Conservation (phyloP, 2,797 vertebrate species). For the Nasua narica region DNA sequence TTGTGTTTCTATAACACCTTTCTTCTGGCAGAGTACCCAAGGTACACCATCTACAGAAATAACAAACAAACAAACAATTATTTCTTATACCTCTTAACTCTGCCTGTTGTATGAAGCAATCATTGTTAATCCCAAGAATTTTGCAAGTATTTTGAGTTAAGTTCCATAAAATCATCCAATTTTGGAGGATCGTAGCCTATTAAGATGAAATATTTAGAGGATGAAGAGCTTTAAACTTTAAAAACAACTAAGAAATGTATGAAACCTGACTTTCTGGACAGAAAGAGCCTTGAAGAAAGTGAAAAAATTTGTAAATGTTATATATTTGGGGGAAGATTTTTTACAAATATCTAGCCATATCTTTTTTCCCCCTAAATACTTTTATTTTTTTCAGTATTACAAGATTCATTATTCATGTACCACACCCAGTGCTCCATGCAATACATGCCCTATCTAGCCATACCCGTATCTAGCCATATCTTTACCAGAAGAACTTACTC, state of each 20-base stretch:
- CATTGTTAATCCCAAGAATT: slow-evolving; percentile 51
- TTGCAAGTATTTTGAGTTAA: slow-evolving; percentile 39
- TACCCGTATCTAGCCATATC: neutral
- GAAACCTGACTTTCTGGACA: slow-evolving; percentile 5
- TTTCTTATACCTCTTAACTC: slow-evolving; percentile 2
- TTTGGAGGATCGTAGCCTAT: neutral
- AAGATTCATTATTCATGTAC: no score
- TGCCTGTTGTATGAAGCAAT: slow-evolving; percentile 45
- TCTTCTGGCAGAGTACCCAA: neutral
- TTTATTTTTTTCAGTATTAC: no score
- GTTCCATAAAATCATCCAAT: neutral
- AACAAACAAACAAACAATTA: slow-evolving; percentile 53
- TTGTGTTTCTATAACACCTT: slow-evolving; percentile 37
- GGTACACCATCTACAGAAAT: slow-evolving; percentile 13
- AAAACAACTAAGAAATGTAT: neutral
- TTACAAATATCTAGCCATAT: neutral
- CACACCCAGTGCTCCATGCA: no score
- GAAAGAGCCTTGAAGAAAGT: neutral
- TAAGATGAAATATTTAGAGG: slow-evolving; percentile 33
- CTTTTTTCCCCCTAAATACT: no score
- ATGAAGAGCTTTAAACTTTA: slow-evolving; percentile 47
- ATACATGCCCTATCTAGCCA: no score
- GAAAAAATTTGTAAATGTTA: neutral
- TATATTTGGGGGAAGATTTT: neutral
- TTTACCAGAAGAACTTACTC: neutral